phyloP scores from a whole-genome alignment of 2,113 vertebrate genomes.

The Prochilodus magdalenae region DNA sequence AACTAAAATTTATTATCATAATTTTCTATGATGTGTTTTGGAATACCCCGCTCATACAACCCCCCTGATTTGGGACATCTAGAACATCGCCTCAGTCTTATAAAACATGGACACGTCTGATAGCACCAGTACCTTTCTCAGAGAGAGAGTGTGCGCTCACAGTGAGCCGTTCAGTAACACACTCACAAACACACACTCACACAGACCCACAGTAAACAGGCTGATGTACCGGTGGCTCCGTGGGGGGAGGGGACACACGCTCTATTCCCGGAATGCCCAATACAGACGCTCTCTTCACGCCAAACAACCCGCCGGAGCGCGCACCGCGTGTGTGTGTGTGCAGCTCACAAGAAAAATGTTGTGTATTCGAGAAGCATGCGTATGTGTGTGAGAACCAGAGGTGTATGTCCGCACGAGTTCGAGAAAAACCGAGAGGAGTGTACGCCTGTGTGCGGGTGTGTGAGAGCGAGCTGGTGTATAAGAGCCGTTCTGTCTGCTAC shows the following conservation, averaged over 20 bases:
- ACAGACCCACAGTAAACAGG: conserved; percentile 48
- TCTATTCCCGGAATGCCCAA: conserved; percentile 52
- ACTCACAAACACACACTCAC: conserved; percentile 33
- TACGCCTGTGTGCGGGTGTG: conserved; percentile 11
- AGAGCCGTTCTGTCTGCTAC: conserved; percentile 55
- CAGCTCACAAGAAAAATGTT: conserved; percentile 2
- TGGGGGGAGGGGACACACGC: conserved; percentile 46
- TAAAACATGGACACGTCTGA: too few species aligned
- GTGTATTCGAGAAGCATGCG: conserved; percentile 6
- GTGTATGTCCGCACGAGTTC: neutral
- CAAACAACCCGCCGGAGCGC: conserved; percentile 19
- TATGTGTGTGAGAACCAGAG: neutral
- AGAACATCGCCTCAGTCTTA: too few species aligned
- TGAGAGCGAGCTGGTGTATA: conserved; percentile 35
- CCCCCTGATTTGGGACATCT: too few species aligned
- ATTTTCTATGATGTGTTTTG: too few species aligned
- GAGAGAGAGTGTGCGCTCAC: too few species aligned
- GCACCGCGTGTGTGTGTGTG: neutral
- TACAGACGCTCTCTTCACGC: conserved; percentile 54
- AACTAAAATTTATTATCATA: too few species aligned
- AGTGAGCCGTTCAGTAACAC: neutral
- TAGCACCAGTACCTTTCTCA: too few species aligned
- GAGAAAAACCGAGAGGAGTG: neutral
- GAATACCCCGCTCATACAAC: too few species aligned
- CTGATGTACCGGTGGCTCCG: conserved; percentile 46